These are phyloP conservation scores for Typhlichthys subterraneus DNA, from an alignment of 2,797 vertebrate species.

Conservation along the genomic window DNA sequence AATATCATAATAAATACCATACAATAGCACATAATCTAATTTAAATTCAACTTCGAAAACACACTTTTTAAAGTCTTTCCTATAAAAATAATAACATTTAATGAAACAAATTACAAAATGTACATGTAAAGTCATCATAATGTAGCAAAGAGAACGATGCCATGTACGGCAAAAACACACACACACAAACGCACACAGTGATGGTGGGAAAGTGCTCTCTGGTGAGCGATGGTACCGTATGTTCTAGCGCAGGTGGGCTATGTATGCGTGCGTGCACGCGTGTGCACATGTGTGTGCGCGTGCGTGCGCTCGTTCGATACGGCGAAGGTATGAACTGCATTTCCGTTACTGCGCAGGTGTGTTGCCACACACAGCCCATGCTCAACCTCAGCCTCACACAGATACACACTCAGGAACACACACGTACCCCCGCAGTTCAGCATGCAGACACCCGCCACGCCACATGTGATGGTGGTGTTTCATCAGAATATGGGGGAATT, in stretches of 20 bases:
- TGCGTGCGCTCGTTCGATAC: slow-evolving; percentile 23
- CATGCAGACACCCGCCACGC: slow-evolving; percentile 48
- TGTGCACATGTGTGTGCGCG: slow-evolving; percentile 12
- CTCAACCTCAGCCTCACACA: slow-evolving; percentile 29
- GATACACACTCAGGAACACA: slow-evolving; percentile 9
- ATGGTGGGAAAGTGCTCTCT: too few relatives aligned
- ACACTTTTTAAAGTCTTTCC: too few relatives aligned
- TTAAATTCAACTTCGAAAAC: too few relatives aligned
- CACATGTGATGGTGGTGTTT: slow-evolving; percentile 38
- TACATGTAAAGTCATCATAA: too few relatives aligned
- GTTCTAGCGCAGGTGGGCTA: background rate
- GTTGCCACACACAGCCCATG: slow-evolving; percentile 36
- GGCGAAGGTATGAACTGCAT: slow-evolving; percentile 39
- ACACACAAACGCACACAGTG: too few relatives aligned
- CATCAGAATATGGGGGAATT: slow-evolving; percentile 42
- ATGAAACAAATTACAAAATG: too few relatives aligned
- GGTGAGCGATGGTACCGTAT: too few relatives aligned
- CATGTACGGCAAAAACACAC: too few relatives aligned
- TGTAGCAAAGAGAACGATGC: too few relatives aligned
- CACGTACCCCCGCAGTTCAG: slow-evolving; percentile 29
- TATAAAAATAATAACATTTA: too few relatives aligned
- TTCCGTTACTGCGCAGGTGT: slow-evolving; percentile 64
- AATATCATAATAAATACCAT: too few relatives aligned
- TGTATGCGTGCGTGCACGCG: slow-evolving; percentile 9
- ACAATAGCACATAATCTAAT: too few relatives aligned